A percentile compares a stretch with the other conserved stretches of the same genome.
Evolutionary conservation across 2,113 vertebrate genomes (phyloP).

Genomic region (Genyomyrus donnyi): DNA sequence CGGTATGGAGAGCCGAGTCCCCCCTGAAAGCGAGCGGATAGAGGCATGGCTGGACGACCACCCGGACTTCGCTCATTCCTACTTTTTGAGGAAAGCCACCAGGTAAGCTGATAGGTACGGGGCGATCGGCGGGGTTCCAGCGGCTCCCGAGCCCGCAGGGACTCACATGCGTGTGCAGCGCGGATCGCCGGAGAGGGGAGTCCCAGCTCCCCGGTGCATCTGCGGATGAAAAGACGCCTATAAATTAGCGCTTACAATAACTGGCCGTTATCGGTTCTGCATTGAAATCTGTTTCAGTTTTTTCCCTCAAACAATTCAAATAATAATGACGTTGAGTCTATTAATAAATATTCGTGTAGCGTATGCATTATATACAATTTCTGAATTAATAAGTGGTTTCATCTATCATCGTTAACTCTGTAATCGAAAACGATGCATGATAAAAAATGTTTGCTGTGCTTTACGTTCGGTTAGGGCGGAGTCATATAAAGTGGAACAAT

Average conservation of each 20-base stretch:
- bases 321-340: background rate
- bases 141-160: background rate
- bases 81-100: slow-evolving; percentile 85
- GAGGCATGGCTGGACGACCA: slow-evolving; percentile 96
- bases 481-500: background rate
- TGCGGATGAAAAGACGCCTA: background rate
- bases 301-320: background rate
- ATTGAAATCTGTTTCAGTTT: background rate
- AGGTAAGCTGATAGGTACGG: slow-evolving; percentile 61
- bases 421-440: background rate
- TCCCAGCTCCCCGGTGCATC: background rate
- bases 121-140: background rate
- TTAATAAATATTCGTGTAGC: background rate
- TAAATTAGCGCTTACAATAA: background rate
- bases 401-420: background rate
- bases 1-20: slow-evolving; percentile 62
- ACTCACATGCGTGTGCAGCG: background rate
- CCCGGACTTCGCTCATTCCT: slow-evolving; percentile 77
- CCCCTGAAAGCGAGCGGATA: slow-evolving; percentile 60
- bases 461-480: background rate
- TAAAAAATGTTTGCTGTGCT: background rate
- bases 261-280: background rate
- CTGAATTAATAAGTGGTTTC: background rate
- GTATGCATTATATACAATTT: background rate
- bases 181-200: background rate